Evolutionary conservation across 2,888 invertebrate species (phyloP).

Genomic region (Azorinus chamasolen): DNA sequence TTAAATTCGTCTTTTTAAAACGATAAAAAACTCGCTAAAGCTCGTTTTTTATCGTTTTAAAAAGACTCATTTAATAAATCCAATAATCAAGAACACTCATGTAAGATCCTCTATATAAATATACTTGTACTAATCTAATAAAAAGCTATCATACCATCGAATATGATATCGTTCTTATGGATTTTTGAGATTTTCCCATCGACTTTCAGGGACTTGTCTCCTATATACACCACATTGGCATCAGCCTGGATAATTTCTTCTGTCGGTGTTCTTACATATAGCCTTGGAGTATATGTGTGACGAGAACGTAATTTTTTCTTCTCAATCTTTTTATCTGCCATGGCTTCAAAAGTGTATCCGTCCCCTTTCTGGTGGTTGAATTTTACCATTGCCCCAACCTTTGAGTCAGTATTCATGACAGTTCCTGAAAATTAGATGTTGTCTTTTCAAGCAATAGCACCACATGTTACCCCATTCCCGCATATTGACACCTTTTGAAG

Average conservation of each 20-base stretch:
- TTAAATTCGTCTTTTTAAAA: too few relatives aligned
- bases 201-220: conserved; percentile 62
- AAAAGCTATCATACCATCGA: conserved; percentile 71
- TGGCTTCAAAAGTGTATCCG: conserved; percentile 65
- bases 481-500: too few relatives aligned
- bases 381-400: conserved; percentile 61
- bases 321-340: conserved; percentile 44
- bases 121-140: too few relatives aligned
- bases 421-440: conserved; percentile 57
- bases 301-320: conserved; percentile 35
- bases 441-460: too few relatives aligned
- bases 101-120: too few relatives aligned
- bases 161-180: conserved; percentile 62
- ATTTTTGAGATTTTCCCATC: conserved; percentile 63
- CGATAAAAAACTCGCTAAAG: too few relatives aligned
- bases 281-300: conserved; percentile 52
- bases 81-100: too few relatives aligned
- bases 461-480: too few relatives aligned
- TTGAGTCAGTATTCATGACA: conserved; percentile 63
- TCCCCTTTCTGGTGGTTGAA: conserved; percentile 60
- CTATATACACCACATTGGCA: conserved; percentile 60
- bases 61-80: too few relatives aligned
- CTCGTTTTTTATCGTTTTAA: too few relatives aligned
- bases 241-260: conserved; percentile 63
- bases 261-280: conserved; percentile 67